These are phyloP conservation scores for Epizoanthus scotinus DNA, from an alignment of 92 coral and sea anemone species.

Conservation along the genomic window DNA sequence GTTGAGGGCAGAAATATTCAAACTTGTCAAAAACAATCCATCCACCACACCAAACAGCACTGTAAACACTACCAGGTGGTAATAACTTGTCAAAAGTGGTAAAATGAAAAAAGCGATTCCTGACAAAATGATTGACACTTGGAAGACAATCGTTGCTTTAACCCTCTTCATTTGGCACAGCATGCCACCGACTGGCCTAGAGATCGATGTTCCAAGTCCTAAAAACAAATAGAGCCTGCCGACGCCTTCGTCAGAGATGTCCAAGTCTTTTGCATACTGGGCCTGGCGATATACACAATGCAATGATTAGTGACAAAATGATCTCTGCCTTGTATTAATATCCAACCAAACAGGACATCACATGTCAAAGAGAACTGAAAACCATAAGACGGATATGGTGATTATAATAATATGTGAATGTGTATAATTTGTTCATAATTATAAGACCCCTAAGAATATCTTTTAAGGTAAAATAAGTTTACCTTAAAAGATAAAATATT, in stretches of 20 bases:
- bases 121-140: constrained; percentile 4
- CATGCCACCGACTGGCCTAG: constrained; percentile 34
- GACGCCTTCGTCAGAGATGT: neutral
- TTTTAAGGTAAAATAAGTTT: too few relatives aligned
- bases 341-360: too few relatives aligned
- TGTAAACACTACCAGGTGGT: neutral
- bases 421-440: too few relatives aligned
- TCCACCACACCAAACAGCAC: constrained; percentile 18
- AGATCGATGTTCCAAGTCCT: constrained; percentile 26
- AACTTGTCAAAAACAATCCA: constrained; percentile 4
- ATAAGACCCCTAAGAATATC: too few relatives aligned
- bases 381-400: too few relatives aligned
- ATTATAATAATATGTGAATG: too few relatives aligned
- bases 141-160: constrained; percentile 12
- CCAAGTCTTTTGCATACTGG: constrained; percentile 20
- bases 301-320: too few relatives aligned
- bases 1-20: neutral
- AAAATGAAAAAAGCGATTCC: neutral
- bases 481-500: too few relatives aligned
- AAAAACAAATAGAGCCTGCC: constrained; percentile 21
- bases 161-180: constrained; percentile 32
- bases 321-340: too few relatives aligned
- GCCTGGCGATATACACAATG: neutral
- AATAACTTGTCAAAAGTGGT: constrained; percentile 3
- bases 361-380: too few relatives aligned